Percentiles rank a stretch among this genome's conserved stretches.
phyloP scores from a whole-genome alignment of 2,888 invertebrate genomes.

The Cheilosia grossa region DNA sequence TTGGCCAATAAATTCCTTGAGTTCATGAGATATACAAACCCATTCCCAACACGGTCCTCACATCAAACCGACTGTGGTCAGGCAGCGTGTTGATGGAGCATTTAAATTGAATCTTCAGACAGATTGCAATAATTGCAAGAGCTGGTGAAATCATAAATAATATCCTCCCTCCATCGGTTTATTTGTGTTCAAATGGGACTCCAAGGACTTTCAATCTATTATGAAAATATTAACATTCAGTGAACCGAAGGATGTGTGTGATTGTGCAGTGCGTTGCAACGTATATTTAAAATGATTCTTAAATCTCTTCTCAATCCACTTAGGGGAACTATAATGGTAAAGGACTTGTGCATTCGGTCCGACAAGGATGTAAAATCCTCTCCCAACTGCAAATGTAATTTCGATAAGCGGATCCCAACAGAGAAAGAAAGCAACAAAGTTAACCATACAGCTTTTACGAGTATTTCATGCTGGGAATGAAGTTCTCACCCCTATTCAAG shows the following conservation, averaged over 20 bases:
- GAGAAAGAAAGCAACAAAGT: conserved; percentile 20
- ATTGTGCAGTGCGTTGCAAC: conserved; percentile 12
- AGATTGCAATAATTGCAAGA: conserved; percentile 67
- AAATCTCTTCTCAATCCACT: conserved; percentile 47
- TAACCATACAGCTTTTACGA: conserved; percentile 11
- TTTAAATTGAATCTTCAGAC: conserved; percentile 66
- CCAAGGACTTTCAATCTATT: conserved; percentile 28
- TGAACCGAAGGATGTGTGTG: conserved; percentile 19
- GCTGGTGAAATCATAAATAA: conserved; percentile 49
- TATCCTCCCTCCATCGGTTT: not conserved
- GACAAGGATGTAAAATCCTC: conserved; percentile 52
- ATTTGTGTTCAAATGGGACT: conserved; percentile 9
- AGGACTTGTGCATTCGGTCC: conserved; percentile 35
- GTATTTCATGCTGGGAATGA: conserved; percentile 42
- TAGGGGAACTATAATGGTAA: conserved; percentile 28
- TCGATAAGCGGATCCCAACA: conserved; percentile 65
- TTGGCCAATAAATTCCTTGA: conserved; percentile 65
- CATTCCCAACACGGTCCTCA: not conserved
- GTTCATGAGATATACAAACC: conserved; percentile 16
- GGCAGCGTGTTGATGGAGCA: conserved; percentile 52
- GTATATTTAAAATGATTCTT: conserved; percentile 42
- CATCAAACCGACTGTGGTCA: conserved; percentile 37
- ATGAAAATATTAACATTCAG: conserved; percentile 6
- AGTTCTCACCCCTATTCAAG: conserved; percentile 21
- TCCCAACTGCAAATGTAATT: conserved; percentile 65